Evolutionary conservation across 1,140 invertebrate genomes (phyloP).

Genomic region (Drosophila ambigua): DNA sequence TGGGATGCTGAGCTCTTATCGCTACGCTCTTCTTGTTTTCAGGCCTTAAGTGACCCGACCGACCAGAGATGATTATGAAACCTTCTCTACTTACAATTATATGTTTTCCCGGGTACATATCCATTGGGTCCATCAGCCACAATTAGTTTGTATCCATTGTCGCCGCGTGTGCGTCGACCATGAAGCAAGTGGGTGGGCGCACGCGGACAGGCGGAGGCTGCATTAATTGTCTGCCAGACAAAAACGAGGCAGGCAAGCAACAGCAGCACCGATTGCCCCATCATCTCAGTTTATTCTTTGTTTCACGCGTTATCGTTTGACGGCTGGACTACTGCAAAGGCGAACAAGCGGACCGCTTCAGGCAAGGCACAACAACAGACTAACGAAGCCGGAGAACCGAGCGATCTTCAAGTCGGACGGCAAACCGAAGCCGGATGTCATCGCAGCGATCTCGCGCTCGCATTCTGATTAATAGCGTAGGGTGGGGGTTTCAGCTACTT

Average conservation of each 20-base stretch:
- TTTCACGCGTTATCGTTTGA: constrained; percentile 48
- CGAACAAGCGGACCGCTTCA: constrained; percentile 36
- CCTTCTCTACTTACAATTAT: constrained; percentile 87
- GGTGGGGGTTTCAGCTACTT: not conserved
- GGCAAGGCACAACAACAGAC: constrained; percentile 50
- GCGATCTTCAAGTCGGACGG: constrained; percentile 31
- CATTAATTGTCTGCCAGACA: constrained; percentile 67
- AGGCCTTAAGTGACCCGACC: constrained; percentile 38
- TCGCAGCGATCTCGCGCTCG: not conserved
- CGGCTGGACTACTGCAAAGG: constrained; percentile 9
- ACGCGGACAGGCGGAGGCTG: constrained; percentile 67
- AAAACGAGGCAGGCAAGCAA: constrained; percentile 42
- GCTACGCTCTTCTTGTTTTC: constrained; percentile 23
- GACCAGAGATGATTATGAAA: constrained; percentile 56
- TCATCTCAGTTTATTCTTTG: constrained; percentile 53
- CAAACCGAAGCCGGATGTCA: constrained; percentile 38
- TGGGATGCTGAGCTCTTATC: constrained; percentile 23
- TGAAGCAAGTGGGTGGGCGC: constrained; percentile 79
- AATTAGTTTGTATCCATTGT: constrained; percentile 91
- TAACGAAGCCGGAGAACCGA: constrained; percentile 43
- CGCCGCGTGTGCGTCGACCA: constrained; percentile 86
- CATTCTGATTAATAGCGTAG: not conserved
- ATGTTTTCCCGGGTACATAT: constrained; percentile 91
- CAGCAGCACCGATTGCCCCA: constrained; percentile 63
- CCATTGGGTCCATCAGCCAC: constrained; percentile 90